Evolutionary conservation across 2,113 vertebrate genomes (phyloP), one percentile per base, ranked within the genome.

Genomic region (Megalops atlanticus): DNA sequence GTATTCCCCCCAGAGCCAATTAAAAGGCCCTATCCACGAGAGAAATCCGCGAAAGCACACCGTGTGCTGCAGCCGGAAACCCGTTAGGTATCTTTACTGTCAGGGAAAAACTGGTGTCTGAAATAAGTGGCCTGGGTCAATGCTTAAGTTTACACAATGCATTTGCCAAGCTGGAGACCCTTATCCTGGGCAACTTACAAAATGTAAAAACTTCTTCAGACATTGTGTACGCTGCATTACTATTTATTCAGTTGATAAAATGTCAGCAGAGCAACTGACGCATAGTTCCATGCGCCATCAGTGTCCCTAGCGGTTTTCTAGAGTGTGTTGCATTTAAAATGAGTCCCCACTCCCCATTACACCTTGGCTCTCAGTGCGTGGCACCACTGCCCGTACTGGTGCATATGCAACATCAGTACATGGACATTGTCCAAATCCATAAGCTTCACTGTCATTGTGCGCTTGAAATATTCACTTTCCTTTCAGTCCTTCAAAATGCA

Each of bases 1-100:
- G 35, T 36, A 38, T 71, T 71, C 69, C 69, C 69, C 6, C 33
- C 35, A 38, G 69, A 71, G 69, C 69, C 69, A 71, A 71, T 71
- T 71, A 71, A 71, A 71, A 71, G 18, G 3, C 58, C 58, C 58
- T 27, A 12, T 69, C 64, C 31, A 27, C 64, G 64, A 27, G 69
- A 71, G 69, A 35, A 71, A 35, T 5, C 36, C 4, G 69, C 35
- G 14, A 71, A 71, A 38, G 16, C 45, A 49, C 45, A 71, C 35
- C 69, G 36, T 27, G 33, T 71, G 69, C 31, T 24, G 11, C 33
- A 71, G 35, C 1, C 69, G 36, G 69, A 71, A 71, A 71, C 16
- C 35, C 33, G 27, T 71, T 64, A 64, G 24, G 31, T 64, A 64
- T 24, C 58, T 64, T 58, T 31, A 14, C 31, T 71, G 69, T 27